A percentile compares a stretch with the other conserved stretches of the same genome.
Conservation (phyloP, 2,888 invertebrate species). For the Diarsia rubi region DNA sequence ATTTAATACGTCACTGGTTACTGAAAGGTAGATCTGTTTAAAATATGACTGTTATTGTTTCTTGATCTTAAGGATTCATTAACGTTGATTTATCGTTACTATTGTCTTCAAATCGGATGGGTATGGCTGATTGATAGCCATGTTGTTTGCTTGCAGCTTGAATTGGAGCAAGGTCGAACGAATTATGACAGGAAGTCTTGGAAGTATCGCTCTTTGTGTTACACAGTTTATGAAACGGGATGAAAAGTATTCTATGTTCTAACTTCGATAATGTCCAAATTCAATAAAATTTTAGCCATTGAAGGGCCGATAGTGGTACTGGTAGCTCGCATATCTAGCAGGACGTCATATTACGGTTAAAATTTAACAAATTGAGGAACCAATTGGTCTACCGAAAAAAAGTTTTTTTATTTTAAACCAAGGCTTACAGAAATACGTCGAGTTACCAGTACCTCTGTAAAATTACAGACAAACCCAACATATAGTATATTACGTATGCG, state of each 20-base stretch:
- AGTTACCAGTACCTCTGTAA: background rate
- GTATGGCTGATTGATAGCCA: constrained; percentile 38
- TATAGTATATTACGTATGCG: background rate
- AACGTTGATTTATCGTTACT: constrained; percentile 22
- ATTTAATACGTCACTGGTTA: background rate
- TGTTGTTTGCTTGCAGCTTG: constrained; percentile 26
- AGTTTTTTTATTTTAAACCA: too few species aligned
- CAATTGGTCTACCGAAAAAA: too few species aligned
- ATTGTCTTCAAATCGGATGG: constrained; percentile 40
- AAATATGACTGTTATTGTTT: constrained; percentile 9
- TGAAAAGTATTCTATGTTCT: background rate
- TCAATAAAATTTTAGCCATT: background rate
- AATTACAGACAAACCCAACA: background rate
- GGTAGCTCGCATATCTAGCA: too few species aligned
- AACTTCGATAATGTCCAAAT: background rate
- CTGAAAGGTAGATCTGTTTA: background rate
- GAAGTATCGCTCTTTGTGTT: constrained; percentile 17
- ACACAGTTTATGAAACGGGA: background rate
- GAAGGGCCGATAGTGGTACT: background rate
- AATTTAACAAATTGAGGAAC: too few species aligned
- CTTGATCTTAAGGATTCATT: background rate
- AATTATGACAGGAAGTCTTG: constrained; percentile 34
- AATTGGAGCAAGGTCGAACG: constrained; percentile 28
- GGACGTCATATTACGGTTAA: too few species aligned
- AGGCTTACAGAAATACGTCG: too few species aligned